These are phyloP conservation scores for Furcula furcula DNA, from an alignment of 2,888 invertebrate species.

Conservation along the genomic window DNA sequence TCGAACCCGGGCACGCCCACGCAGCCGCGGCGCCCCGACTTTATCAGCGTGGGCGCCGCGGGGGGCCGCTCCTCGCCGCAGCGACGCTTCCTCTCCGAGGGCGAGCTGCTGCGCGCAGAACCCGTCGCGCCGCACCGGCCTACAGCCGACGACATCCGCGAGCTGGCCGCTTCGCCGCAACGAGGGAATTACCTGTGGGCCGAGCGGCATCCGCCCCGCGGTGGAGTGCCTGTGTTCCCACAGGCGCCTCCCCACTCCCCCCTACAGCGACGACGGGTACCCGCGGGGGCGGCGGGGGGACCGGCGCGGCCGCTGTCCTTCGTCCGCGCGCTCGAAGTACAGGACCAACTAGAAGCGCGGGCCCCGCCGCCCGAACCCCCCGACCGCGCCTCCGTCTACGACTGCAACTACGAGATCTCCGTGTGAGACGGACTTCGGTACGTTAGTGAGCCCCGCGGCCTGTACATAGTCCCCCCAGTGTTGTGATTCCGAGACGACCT, in stretches of 20 bases:
- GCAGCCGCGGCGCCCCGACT: conserved; percentile 93
- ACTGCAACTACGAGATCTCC: conserved; percentile 97
- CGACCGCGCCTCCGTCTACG: conserved; percentile 94
- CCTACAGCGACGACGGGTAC: conserved; percentile 58
- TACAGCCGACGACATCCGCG: conserved; percentile 89
- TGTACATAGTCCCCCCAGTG: conserved; percentile 72
- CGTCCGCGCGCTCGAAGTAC: conserved; percentile 94
- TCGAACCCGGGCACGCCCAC: conserved; percentile 96
- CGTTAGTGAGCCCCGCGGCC: conserved; percentile 7
- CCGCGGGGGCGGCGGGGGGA: conserved; percentile 81
- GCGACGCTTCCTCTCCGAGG: conserved; percentile 90
- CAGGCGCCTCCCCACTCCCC: too few relatives aligned
- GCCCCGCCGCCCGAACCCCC: conserved; percentile 81
- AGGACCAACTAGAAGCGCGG: conserved; percentile 92
- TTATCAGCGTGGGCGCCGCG: conserved; percentile 88
- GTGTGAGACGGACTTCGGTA: conserved; percentile 85
- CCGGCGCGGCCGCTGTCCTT: conserved; percentile 91
- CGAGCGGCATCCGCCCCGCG: conserved; percentile 73
- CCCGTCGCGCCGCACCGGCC: conserved; percentile 85
- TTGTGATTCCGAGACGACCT: conserved; percentile 65
- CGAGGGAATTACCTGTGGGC: conserved; percentile 79
- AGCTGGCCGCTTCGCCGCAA: conserved; percentile 93
- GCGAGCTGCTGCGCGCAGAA: conserved; percentile 89
- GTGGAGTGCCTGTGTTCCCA: conserved; percentile 60
- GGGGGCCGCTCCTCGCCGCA: conserved; percentile 85